Percentiles rank a stretch among this genome's conserved stretches.
These are phyloP conservation scores for Mergus octosetaceus DNA, from an alignment of 2,797 vertebrate genomes.

Conservation along the genomic window DNA sequence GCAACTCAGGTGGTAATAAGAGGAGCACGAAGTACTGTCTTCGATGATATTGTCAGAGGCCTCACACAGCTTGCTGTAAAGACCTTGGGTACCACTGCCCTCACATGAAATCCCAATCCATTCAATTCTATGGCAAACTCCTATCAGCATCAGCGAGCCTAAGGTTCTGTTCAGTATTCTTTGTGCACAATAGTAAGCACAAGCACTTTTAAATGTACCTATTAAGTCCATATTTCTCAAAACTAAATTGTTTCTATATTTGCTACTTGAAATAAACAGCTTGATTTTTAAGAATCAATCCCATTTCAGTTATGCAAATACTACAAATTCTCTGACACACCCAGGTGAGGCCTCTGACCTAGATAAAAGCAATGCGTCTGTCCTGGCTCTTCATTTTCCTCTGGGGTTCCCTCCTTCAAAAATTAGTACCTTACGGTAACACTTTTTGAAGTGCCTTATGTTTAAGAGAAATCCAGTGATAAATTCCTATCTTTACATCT, in stretches of 20 bases:
- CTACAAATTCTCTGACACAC: background rate
- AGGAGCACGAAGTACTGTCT: background rate
- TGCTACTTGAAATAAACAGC: background rate
- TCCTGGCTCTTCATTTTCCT: background rate
- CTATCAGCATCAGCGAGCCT: background rate
- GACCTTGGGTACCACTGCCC: background rate
- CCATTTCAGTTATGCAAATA: background rate
- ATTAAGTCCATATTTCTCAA: background rate
- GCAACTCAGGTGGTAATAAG: background rate
- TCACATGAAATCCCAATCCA: background rate
- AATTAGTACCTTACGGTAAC: background rate
- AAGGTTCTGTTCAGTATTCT: background rate
- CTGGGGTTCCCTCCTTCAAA: background rate
- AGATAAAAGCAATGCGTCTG: background rate
- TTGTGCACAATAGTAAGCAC: background rate
- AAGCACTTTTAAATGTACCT: background rate
- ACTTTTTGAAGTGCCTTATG: background rate
- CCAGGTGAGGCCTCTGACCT: background rate
- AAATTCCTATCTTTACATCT: background rate
- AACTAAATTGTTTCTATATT: background rate
- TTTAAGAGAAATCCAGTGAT: background rate
- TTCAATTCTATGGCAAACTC: background rate
- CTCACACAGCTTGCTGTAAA: background rate
- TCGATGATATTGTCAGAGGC: background rate
- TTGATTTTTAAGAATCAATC: background rate